Percentiles rank a stretch among this genome's conserved stretches.
Conservation (phyloP, 2,888 invertebrate species). For the Xanthorhoe designata region DNA sequence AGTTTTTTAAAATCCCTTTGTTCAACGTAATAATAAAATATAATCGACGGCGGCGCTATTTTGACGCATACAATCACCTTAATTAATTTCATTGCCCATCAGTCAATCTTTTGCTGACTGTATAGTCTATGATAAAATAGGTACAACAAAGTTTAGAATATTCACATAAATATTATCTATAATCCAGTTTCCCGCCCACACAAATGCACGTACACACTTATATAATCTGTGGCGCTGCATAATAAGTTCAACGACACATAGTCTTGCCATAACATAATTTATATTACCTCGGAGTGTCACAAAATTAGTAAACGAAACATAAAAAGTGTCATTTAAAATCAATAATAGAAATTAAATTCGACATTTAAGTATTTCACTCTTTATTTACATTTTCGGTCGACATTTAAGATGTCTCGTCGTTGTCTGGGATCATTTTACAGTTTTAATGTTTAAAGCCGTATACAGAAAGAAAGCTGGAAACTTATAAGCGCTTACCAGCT, state of each 20-base stretch:
- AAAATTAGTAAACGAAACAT: slow-evolving; percentile 44
- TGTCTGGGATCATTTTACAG: slow-evolving; percentile 30
- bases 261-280: slow-evolving; percentile 30
- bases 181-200: slow-evolving; percentile 22
- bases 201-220: slow-evolving; percentile 20
- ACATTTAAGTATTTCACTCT: slow-evolving; percentile 13
- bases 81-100: no score
- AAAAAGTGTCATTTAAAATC: slow-evolving; percentile 44
- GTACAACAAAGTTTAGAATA: slow-evolving; percentile 24
- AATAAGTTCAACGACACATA: slow-evolving; percentile 29
- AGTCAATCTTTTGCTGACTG: neutral
- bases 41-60: no score
- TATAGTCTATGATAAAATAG: slow-evolving; percentile 1
- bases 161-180: slow-evolving; percentile 25
- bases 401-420: slow-evolving; percentile 26
- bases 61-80: no score
- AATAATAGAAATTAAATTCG: slow-evolving; percentile 41
- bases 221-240: slow-evolving; percentile 10
- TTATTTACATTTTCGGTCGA: slow-evolving; percentile 19
- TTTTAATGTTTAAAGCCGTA: slow-evolving; percentile 24
- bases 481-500: no score
- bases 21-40: no score
- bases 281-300: slow-evolving; percentile 37
- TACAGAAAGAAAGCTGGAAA: no score
- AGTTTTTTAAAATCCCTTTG: no score